Evolutionary conservation across 2,888 invertebrate genomes (phyloP).

Genomic region (Nezara viridula): DNA sequence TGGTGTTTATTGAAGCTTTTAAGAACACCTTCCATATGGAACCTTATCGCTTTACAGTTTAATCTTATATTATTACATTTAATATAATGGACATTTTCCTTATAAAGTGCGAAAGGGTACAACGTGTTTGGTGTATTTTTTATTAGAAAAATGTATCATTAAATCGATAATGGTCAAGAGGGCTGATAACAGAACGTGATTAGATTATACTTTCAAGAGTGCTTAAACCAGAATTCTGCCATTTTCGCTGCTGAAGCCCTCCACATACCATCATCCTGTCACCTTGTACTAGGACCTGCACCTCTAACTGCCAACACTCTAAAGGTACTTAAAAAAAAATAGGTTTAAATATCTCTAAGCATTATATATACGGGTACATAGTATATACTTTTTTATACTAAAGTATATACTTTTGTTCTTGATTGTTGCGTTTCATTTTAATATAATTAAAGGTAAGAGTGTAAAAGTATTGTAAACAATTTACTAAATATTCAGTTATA

Average conservation of each 20-base stretch:
- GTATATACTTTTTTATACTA: background rate
- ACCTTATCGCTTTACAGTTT: too few species aligned
- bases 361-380: background rate
- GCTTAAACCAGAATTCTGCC: slow-evolving; percentile 36
- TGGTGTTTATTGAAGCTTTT: too few species aligned
- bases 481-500: background rate
- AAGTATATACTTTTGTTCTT: background rate
- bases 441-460: background rate
- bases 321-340: background rate
- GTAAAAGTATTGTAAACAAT: background rate
- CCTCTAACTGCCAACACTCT: background rate
- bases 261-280: background rate
- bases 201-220: slow-evolving; percentile 34
- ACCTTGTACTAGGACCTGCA: background rate
- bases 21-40: too few species aligned
- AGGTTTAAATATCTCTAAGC: background rate
- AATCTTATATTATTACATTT: background rate
- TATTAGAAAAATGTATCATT: slow-evolving; percentile 42
- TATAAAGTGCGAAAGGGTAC: background rate
- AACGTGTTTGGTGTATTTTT: background rate
- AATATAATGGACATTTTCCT: background rate
- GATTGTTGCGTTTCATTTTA: background rate
- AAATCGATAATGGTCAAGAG: slow-evolving; percentile 41
- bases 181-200: slow-evolving; percentile 30
- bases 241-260: slow-evolving; percentile 9